phyloP scores from a whole-genome alignment of 2,888 invertebrate genomes.

The Oxycera nigricornis region DNA sequence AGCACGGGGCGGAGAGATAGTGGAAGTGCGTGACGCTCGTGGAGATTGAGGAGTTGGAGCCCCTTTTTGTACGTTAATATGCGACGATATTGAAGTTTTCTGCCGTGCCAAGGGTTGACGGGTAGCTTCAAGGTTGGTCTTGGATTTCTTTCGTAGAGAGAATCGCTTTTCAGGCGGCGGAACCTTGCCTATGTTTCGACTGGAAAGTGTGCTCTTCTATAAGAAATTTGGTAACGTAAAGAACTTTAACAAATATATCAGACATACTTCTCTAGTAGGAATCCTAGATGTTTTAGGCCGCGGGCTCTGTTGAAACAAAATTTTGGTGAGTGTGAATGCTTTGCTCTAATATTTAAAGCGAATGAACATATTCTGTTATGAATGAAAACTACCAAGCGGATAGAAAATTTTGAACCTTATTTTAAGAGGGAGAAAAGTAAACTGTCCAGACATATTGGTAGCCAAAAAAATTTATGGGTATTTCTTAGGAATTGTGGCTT shows the following conservation, averaged over 20 bases:
- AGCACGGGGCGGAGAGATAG: background rate
- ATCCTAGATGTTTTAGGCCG: slow-evolving; percentile 32
- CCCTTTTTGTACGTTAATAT: too few relatives aligned
- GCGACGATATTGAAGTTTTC: slow-evolving; percentile 23
- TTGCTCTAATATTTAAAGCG: too few relatives aligned
- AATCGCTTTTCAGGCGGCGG: slow-evolving; percentile 42
- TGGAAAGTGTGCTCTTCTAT: slow-evolving; percentile 37
- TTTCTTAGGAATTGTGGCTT: too few relatives aligned
- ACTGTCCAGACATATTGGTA: too few relatives aligned
- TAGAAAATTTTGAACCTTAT: too few relatives aligned
- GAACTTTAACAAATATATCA: background rate
- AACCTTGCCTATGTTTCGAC: background rate
- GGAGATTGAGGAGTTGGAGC: background rate
- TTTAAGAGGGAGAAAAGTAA: too few relatives aligned
- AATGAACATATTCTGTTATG: too few relatives aligned
- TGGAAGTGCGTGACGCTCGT: background rate
- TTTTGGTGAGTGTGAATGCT: too few relatives aligned
- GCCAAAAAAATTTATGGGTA: too few relatives aligned
- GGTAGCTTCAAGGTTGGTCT: slow-evolving; percentile 33
- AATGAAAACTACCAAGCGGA: too few relatives aligned
- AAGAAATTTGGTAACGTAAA: background rate
- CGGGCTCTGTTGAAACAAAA: slow-evolving; percentile 2
- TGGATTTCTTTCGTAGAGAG: slow-evolving; percentile 41
- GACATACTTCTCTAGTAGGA: slow-evolving; percentile 40
- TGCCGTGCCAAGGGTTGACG: slow-evolving; percentile 3